Conservation (phyloP, 2,113 vertebrate genomes). For the Platycercus adscitus region DNA sequence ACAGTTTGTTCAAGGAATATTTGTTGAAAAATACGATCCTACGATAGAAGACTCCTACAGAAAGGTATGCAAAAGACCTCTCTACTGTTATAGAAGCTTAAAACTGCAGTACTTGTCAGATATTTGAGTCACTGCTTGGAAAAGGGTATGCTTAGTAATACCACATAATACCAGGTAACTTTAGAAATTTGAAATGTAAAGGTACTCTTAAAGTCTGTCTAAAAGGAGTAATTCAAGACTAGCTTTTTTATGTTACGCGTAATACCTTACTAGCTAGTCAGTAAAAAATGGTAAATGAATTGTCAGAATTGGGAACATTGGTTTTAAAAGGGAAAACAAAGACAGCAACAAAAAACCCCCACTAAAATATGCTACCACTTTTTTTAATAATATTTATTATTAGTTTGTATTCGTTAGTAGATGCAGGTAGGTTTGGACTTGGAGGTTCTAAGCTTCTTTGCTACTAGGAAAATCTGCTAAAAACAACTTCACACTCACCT, state of each 20-base stretch:
- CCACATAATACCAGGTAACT: neutral
- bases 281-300: neutral
- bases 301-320: neutral
- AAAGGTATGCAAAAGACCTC: conserved; percentile 72
- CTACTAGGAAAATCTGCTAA: neutral
- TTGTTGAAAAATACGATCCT: conserved; percentile 89
- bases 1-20: conserved; percentile 90
- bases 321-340: neutral
- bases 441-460: neutral
- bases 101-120: neutral
- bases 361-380: neutral
- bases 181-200: neutral
- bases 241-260: neutral
- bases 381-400: neutral
- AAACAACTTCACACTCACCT: neutral
- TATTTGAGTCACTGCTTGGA: neutral
- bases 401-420: neutral
- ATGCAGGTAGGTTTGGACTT: neutral
- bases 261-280: neutral
- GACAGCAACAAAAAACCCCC: neutral
- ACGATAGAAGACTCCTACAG: conserved; percentile 89
- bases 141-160: neutral
- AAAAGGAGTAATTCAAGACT: neutral
- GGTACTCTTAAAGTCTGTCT: neutral
- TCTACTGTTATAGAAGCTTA: neutral